Conservation (phyloP, 2,888 invertebrate genomes). For the Lycia hirtaria region DNA sequence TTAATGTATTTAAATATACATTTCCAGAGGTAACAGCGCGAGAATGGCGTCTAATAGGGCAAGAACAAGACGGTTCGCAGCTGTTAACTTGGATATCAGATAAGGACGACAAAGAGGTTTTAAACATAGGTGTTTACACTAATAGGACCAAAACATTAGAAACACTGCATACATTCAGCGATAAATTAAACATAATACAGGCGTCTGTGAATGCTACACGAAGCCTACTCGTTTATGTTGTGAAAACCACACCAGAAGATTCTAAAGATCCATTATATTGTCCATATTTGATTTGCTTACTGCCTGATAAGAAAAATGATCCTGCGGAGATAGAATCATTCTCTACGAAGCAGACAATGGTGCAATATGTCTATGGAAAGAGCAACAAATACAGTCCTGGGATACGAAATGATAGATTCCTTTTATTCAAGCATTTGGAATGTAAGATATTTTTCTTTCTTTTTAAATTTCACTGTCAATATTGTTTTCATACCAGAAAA, state of each 20-base stretch:
- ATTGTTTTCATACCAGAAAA: background rate
- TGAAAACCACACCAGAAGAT: constrained; percentile 80
- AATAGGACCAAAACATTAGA: constrained; percentile 85
- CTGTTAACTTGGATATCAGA: constrained; percentile 88
- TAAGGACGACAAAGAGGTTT: constrained; percentile 57
- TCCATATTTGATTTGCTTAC: constrained; percentile 87
- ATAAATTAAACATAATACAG: constrained; percentile 89
- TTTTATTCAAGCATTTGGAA: constrained; percentile 91
- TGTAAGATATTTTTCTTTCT: constrained; percentile 80
- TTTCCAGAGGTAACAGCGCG: constrained; percentile 86
- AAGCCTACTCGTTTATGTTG: constrained; percentile 88
- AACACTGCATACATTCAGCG: constrained; percentile 87
- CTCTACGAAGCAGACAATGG: constrained; percentile 90
- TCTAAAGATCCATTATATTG: constrained; percentile 83
- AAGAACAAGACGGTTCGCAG: constrained; percentile 91
- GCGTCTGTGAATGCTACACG: constrained; percentile 90
- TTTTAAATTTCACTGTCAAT: background rate
- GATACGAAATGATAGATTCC: constrained; percentile 87
- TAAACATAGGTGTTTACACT: constrained; percentile 86
- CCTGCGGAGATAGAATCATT: constrained; percentile 79
- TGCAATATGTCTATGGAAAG: constrained; percentile 91
- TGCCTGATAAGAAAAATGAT: constrained; percentile 66
- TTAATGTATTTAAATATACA: constrained; percentile 2
- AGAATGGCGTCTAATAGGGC: constrained; percentile 93
- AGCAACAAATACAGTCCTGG: constrained; percentile 81